Conservation (phyloP, 2,888 invertebrate genomes). For the Vanessa cardui region DNA sequence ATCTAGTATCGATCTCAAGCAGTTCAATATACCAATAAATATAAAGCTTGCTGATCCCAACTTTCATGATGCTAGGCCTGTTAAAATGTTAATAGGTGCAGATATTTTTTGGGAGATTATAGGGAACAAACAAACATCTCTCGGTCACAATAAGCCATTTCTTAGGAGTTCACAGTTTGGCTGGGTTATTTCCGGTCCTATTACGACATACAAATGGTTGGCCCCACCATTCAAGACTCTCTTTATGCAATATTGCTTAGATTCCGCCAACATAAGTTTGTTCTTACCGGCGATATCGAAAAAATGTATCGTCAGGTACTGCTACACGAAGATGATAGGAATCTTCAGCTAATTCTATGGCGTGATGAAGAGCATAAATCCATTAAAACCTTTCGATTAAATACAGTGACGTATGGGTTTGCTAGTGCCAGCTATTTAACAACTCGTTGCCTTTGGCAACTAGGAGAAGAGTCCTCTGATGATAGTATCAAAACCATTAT, state of each 20-base stretch:
- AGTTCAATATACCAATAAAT: constrained; percentile 35
- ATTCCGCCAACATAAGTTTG: constrained; percentile 35
- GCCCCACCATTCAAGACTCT: constrained; percentile 38
- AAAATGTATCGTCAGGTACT: constrained; percentile 30
- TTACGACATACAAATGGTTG: constrained; percentile 37
- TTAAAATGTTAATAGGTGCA: constrained; percentile 38
- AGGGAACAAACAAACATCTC: constrained; percentile 10
- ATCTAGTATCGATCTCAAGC: constrained; percentile 18
- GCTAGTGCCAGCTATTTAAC: background rate
- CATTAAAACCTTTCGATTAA: constrained; percentile 24
- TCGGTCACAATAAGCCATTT: constrained; percentile 14
- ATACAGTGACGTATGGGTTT: constrained; percentile 35
- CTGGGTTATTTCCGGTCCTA: too few relatives aligned
- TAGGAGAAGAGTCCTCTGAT: constrained; percentile 2
- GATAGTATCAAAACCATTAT: constrained; percentile 15
- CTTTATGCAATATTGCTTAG: constrained; percentile 14
- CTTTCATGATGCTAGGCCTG: constrained; percentile 29
- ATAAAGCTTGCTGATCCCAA: constrained; percentile 37
- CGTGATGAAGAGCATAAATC: constrained; percentile 34
- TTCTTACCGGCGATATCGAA: constrained; percentile 38
- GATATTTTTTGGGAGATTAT: constrained; percentile 33
- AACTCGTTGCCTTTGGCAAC: background rate
- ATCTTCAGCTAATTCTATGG: constrained; percentile 38
- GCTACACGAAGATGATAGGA: constrained; percentile 18
- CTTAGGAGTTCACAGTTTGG: constrained; percentile 1